Percentiles rank a stretch among this genome's conserved stretches.
phyloP scores from a whole-genome alignment of 1,140 invertebrate species.

The Pseudomyrmex gracilis region DNA sequence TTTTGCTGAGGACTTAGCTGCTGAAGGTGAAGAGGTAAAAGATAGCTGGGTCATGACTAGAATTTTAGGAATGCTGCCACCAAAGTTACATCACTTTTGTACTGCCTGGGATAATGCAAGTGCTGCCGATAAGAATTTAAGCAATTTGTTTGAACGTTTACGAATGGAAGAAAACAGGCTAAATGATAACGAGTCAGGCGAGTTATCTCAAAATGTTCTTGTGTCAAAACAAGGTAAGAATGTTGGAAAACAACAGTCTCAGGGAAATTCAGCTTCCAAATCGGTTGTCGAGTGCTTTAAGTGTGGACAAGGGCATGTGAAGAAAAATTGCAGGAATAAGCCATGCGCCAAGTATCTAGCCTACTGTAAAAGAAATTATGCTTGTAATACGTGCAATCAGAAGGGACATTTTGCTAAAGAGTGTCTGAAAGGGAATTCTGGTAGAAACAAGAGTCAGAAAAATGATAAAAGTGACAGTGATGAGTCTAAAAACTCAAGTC shows the following conservation, averaged over 20 bases:
- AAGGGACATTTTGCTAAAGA: conserved; percentile 64
- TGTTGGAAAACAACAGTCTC: background rate
- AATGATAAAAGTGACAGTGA: conserved; percentile 6
- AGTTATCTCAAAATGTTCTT: conserved; percentile 44
- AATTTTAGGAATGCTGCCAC: conserved; percentile 63
- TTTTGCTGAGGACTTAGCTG: conserved; percentile 44
- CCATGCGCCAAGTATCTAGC: conserved; percentile 66
- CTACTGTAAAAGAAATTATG: conserved; percentile 68
- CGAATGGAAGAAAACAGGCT: conserved; percentile 65
- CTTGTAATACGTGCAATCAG: conserved; percentile 58
- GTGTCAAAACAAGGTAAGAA: conserved; percentile 29
- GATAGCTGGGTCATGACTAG: conserved; percentile 64
- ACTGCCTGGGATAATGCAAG: conserved; percentile 62
- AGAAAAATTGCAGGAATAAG: conserved; percentile 66
- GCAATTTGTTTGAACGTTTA: conserved; percentile 61
- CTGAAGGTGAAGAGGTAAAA: conserved; percentile 62
- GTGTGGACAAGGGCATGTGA: conserved; percentile 63
- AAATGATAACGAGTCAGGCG: background rate
- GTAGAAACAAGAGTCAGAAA: background rate
- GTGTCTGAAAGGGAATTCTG: conserved; percentile 3
- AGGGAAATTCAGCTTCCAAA: background rate
- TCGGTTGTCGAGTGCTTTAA: conserved; percentile 57
- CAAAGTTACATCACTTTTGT: conserved; percentile 62
- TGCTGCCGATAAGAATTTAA: conserved; percentile 44
- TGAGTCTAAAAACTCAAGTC: no score